Base-by-base conservation (phyloP, 2,797 vertebrate genomes). In the Aphelocoma californica region DNA sequence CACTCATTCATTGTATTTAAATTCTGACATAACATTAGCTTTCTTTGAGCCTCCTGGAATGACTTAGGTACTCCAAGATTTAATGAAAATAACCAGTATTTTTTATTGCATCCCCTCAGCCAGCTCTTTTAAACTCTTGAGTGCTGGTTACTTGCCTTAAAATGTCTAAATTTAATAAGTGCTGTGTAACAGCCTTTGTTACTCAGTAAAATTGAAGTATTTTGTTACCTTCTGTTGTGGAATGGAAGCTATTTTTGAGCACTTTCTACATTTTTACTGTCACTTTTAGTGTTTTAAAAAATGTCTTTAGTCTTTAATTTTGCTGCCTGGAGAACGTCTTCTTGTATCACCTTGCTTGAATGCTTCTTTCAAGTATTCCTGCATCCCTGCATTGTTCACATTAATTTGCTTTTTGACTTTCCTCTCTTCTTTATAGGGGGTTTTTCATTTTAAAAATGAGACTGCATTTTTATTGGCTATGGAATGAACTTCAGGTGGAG, bases 151-250 rank as follows among this genome's bases (percentile, higher is more conserved):
- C 23, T 75, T 91, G 61, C 48, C 23, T 61, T 77, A 47, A 79
- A 86, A 77, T 36, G 38, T 78, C 61, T 81, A 31, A 17, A 71
- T 81, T 81, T 83, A 83, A 7, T 80, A 75, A 70, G 54, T 84
- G 53, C 26, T 80, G 11, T 60, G 51, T 62, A 82, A 85, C 56
- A 50, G 54, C 51, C 9, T 90, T 36, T 80, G 51, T 44, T 85
- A 28, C 31, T 72, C 70, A 73, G 64, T 90, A 69, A 93, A 90
- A 90, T 5, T 5, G 60, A 77, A 92, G 38, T 40, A 71, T 93
- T 93, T 94, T 84, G 44, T 90, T 93, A 40, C 50, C 79, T 71
- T 81, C 45, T 81, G 77, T 81, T 80, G 18, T 65, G 60, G 78
- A 80, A 61, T 61, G 25, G 64, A 77, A 89, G 72, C 61, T 66